Percentiles rank a stretch among this genome's conserved stretches.
These are phyloP conservation scores for Channa maculata DNA, from an alignment of 2,113 vertebrate genomes.

Conservation along the genomic window DNA sequence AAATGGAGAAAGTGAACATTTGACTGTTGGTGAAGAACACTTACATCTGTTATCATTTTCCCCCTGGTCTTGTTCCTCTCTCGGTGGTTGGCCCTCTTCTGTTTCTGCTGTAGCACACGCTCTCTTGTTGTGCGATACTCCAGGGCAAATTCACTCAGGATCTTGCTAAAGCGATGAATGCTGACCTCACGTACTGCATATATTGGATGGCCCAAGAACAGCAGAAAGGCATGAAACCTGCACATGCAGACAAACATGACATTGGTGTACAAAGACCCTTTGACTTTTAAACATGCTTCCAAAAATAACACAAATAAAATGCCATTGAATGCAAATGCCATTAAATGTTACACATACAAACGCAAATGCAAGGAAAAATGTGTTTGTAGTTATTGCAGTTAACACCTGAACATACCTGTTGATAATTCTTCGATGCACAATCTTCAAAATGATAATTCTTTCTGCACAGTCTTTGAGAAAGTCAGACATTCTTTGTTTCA, in stretches of 20 bases:
- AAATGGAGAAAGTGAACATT: constrained; percentile 41
- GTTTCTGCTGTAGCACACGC: constrained; percentile 95
- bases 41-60: constrained; percentile 99
- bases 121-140: constrained; percentile 98
- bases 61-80: constrained; percentile 98
- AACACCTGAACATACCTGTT: constrained; percentile 86
- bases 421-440: constrained; percentile 95
- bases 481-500: constrained; percentile 97
- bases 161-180: constrained; percentile 96
- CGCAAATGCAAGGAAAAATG: too few species aligned
- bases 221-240: constrained; percentile 96
- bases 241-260: constrained; percentile 39
- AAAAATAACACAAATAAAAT: too few species aligned
- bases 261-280: not conserved
- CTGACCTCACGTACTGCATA: constrained; percentile 93
- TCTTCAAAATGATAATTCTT: constrained; percentile 97
- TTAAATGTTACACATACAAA: too few species aligned
- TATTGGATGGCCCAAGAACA: constrained; percentile 95
- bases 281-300: too few species aligned
- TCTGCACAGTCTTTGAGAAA: constrained; percentile 98
- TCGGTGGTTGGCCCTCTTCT: constrained; percentile 97
- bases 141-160: constrained; percentile 95
- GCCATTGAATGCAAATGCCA: too few species aligned
- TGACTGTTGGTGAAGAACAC: constrained; percentile 65
- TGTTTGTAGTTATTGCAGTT: too few species aligned